phyloP scores from a whole-genome alignment of 92 coral and sea anemone species.

The Palythoa grandiflora region DNA sequence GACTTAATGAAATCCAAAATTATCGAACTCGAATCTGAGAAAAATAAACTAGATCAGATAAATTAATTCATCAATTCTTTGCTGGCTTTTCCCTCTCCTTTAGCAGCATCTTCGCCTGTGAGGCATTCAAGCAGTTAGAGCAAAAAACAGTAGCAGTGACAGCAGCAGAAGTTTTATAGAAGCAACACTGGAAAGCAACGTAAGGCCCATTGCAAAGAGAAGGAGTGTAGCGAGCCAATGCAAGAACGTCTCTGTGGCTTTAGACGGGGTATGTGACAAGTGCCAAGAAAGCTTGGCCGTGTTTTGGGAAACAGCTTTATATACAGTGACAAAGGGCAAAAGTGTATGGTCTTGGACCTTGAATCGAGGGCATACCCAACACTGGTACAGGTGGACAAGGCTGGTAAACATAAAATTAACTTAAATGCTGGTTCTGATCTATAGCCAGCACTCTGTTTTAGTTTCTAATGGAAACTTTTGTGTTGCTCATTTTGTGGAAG shows the following conservation, averaged over 20 bases:
- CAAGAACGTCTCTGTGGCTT: constrained; percentile 20
- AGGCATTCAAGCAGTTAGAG: constrained; percentile 10
- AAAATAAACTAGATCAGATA: constrained; percentile 36
- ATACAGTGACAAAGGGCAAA: constrained; percentile 30
- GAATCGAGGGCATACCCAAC: too few relatives aligned
- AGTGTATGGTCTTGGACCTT: constrained; percentile 9
- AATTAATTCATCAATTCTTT: constrained; percentile 15
- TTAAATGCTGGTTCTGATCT: too few relatives aligned
- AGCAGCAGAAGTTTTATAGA: constrained; percentile 35
- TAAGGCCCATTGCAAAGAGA: constrained; percentile 32
- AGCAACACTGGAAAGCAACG: constrained; percentile 14
- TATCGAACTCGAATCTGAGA: constrained; percentile 24
- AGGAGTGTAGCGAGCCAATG: constrained; percentile 20
- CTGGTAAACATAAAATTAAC: too few relatives aligned
- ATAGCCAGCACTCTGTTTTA: too few relatives aligned
- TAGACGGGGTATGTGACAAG: constrained; percentile 27
- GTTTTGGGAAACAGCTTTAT: constrained; percentile 52
- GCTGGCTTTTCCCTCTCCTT: constrained; percentile 37
- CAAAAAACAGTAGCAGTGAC: not conserved
- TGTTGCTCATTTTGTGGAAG: too few relatives aligned
- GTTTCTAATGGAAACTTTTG: too few relatives aligned
- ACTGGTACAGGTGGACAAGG: constrained; percentile 11
- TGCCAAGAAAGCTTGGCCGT: constrained; percentile 49
- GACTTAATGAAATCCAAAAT: too few relatives aligned
- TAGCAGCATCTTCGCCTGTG: constrained; percentile 45